These are phyloP conservation scores for Hedychridium roseum DNA, from an alignment of 2,888 invertebrate genomes.

Conservation along the genomic window DNA sequence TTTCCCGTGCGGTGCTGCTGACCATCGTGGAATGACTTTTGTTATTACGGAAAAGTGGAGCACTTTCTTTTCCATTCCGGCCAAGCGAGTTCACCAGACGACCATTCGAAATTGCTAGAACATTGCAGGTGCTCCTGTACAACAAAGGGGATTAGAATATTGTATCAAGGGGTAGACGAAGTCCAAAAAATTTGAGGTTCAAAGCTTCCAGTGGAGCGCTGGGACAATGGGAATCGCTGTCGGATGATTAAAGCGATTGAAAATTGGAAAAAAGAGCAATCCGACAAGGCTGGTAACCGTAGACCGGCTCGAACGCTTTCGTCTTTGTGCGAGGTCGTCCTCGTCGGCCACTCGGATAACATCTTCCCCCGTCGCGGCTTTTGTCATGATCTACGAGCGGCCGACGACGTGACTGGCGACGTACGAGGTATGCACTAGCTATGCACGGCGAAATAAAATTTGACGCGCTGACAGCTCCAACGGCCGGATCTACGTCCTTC, in stretches of 20 bases:
- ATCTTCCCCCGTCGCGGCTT: constrained; percentile 8
- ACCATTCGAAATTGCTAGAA: no score
- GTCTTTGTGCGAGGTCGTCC: constrained; percentile 3
- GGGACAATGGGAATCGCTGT: no score
- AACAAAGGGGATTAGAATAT: no score
- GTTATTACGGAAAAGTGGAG: constrained; percentile 16
- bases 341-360: constrained; percentile 9
- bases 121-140: no score
- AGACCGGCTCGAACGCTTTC: constrained; percentile 10
- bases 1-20: constrained; percentile 29
- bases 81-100: no score
- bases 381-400: constrained; percentile 17
- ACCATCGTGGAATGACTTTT: constrained; percentile 2
- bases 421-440: no score
- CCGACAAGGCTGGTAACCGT: constrained; percentile 11
- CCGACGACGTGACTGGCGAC: constrained; percentile 23
- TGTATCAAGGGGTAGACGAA: no score
- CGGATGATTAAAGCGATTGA: no score
- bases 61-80: constrained; percentile 24
- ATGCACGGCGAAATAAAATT: constrained; percentile 13
- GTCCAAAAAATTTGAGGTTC: no score
- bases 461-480: constrained; percentile 10
- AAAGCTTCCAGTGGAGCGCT: no score
- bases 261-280: no score
- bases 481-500: no score